These are phyloP conservation scores for Bhutanitis thaidina DNA, from an alignment of 2,888 invertebrate species.

Conservation along the genomic window DNA sequence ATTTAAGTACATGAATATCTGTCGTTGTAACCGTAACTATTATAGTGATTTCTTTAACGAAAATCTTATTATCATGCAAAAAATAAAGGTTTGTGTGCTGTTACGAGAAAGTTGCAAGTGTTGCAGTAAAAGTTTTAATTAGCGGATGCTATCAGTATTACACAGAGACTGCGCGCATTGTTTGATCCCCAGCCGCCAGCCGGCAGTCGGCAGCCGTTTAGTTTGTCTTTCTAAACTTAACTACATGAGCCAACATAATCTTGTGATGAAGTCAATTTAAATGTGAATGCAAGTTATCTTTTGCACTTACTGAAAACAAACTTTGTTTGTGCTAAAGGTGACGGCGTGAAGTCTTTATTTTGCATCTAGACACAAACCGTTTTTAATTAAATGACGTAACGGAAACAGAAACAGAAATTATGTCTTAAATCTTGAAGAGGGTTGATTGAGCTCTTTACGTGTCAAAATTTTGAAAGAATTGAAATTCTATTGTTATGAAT, in stretches of 20 bases:
- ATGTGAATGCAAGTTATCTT: background rate
- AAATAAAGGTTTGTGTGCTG: slow-evolving; percentile 27
- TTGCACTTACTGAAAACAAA: background rate
- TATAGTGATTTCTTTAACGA: background rate
- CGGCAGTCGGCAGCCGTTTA: background rate
- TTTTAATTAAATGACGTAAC: too few relatives aligned
- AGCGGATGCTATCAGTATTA: slow-evolving; percentile 20
- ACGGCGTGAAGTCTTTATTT: too few relatives aligned
- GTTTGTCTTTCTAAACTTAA: background rate
- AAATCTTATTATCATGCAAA: background rate
- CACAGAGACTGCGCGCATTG: slow-evolving; percentile 11
- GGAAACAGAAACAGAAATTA: too few relatives aligned
- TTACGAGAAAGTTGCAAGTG: slow-evolving; percentile 23
- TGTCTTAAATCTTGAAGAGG: too few relatives aligned
- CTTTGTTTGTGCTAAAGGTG: too few relatives aligned
- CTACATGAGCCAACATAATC: background rate
- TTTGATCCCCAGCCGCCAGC: background rate
- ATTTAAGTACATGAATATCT: too few relatives aligned
- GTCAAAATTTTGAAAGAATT: too few relatives aligned
- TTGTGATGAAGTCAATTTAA: background rate
- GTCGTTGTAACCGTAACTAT: too few relatives aligned
- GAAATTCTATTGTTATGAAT: too few relatives aligned
- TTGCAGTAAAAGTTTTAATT: slow-evolving; percentile 25
- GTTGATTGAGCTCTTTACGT: too few relatives aligned
- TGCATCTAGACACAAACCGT: too few relatives aligned